A percentile compares a stretch with the other conserved stretches of the same genome.
These are phyloP conservation scores for Meta bourneti DNA, from an alignment of 2,888 invertebrate species.

Conservation along the genomic window DNA sequence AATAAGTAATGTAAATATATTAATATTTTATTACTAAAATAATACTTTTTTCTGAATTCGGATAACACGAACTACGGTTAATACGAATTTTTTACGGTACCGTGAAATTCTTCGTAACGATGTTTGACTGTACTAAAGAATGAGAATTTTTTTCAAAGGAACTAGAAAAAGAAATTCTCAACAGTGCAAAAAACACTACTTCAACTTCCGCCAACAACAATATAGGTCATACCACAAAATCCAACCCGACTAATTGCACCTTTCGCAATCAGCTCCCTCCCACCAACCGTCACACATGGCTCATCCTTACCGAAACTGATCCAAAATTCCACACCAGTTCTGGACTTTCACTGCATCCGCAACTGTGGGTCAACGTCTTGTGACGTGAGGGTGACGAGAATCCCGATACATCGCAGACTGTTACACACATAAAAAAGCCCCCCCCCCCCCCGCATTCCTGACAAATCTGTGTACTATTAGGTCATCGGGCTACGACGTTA, in stretches of 20 bases:
- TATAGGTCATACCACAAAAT: slow-evolving; percentile 21
- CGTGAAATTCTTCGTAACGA: no score
- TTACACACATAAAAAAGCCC: neutral
- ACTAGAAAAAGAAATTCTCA: neutral
- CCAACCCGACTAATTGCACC: neutral
- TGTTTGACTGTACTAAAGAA: no score
- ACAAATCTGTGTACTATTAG: slow-evolving; percentile 30
- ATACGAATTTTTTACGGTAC: no score
- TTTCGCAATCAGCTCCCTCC: neutral
- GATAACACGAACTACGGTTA: no score
- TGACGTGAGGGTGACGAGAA: slow-evolving; percentile 55
- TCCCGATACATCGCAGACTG: neutral
- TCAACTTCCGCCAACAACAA: slow-evolving; percentile 3
- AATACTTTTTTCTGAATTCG: no score
- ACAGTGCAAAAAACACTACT: neutral
- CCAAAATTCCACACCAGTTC: slow-evolving; percentile 20
- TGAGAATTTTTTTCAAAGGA: no score
- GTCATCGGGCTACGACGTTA: slow-evolving; percentile 28
- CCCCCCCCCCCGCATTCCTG: no score
- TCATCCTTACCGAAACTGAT: slow-evolving; percentile 47
- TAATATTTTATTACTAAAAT: no score
- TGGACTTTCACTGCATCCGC: slow-evolving; percentile 4
- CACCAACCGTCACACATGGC: slow-evolving; percentile 56
- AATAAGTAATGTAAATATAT: no score
- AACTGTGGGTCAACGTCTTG: slow-evolving; percentile 68